A percentile compares a stretch with the other conserved stretches of the same genome.
Evolutionary conservation across 2,113 vertebrate species (phyloP).

Genomic region (Acanthisitta chloris): DNA sequence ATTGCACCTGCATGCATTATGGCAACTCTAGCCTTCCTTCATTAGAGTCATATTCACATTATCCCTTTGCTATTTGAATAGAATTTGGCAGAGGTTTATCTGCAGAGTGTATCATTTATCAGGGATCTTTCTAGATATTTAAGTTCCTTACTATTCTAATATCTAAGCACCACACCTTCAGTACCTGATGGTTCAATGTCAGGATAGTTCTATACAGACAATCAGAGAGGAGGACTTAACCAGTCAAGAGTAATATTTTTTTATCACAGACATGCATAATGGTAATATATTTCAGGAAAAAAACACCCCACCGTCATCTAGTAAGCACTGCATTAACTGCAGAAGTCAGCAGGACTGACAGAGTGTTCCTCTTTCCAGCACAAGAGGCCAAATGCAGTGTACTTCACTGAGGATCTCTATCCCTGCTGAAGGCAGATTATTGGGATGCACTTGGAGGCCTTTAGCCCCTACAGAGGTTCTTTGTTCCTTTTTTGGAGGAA

Average conservation of each 20-base stretch:
- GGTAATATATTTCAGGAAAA: background rate
- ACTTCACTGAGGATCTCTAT: background rate
- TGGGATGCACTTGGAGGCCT: background rate
- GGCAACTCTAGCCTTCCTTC: slow-evolving; percentile 66
- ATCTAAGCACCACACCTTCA: background rate
- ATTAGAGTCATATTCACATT: slow-evolving; percentile 69
- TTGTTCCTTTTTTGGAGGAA: background rate
- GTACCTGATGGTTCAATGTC: background rate
- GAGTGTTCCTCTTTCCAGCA: background rate
- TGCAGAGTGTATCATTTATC: background rate
- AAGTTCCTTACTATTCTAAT: background rate
- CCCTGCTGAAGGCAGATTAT: background rate
- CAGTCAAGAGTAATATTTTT: background rate
- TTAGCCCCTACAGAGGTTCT: background rate
- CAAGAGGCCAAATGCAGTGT: background rate
- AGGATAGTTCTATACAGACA: background rate
- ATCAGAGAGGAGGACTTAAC: background rate
- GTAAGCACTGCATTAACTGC: background rate
- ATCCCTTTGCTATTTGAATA: slow-evolving; percentile 54
- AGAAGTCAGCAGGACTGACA: background rate
- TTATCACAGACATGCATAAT: background rate
- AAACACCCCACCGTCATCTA: background rate
- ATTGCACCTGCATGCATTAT: slow-evolving; percentile 68
- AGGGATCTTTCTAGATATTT: background rate
- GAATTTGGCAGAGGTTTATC: slow-evolving; percentile 60